A percentile compares a stretch with the other conserved stretches of the same genome.
phyloP scores from a whole-genome alignment of 2,797 vertebrate species.

The Petrocephalus schoutedeni region DNA sequence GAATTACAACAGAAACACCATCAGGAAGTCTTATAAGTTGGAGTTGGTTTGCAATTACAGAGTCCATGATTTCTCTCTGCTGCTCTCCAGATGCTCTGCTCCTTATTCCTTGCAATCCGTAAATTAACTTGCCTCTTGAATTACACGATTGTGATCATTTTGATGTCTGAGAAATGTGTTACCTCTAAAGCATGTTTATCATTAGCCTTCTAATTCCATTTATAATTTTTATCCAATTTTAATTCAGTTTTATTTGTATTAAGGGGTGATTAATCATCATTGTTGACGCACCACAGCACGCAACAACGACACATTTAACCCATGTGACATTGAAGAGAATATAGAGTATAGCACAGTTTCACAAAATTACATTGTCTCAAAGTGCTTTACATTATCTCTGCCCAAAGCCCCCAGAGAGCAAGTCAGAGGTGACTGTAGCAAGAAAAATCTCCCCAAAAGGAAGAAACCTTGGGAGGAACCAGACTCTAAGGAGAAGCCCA shows the following conservation, averaged over 20 bases:
- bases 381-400: background rate
- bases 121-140: background rate
- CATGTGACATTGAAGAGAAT: too few relatives aligned
- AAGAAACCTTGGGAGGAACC: background rate
- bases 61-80: background rate
- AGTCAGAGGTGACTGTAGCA: background rate
- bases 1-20: background rate
- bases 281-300: too few relatives aligned
- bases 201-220: background rate
- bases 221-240: background rate
- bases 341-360: background rate
- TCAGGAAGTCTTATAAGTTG: background rate
- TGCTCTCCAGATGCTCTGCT: background rate
- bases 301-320: too few relatives aligned
- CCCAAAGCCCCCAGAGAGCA: background rate
- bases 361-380: background rate
- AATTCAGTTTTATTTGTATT: background rate
- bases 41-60: background rate
- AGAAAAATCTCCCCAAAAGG: background rate
- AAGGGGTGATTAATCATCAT: too few relatives aligned
- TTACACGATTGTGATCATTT: background rate
- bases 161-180: background rate
- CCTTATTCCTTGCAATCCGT: background rate
- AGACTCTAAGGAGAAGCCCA: background rate
- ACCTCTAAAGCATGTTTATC: background rate